phyloP scores from a whole-genome alignment of 1,140 invertebrate species.

The Steinernema feltiae region DNA sequence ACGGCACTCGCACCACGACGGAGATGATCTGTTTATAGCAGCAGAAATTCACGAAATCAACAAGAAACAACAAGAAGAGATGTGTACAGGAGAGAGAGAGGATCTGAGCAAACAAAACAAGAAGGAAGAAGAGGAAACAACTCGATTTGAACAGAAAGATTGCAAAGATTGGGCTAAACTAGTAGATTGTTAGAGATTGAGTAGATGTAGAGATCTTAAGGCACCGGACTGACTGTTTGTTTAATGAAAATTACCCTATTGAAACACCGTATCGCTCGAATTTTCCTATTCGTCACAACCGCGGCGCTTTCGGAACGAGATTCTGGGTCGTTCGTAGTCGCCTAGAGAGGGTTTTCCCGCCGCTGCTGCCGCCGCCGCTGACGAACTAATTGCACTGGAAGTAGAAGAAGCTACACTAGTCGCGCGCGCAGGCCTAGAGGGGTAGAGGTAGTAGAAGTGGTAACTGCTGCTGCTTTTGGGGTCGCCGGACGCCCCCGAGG shows the following conservation, averaged over 20 bases:
- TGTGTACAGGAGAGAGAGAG: neutral
- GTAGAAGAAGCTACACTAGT: too few relatives aligned
- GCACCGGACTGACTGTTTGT: neutral
- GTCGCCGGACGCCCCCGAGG: conserved; percentile 9
- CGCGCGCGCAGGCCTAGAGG: too few relatives aligned
- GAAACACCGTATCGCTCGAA: too few relatives aligned
- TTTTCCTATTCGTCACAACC: too few relatives aligned
- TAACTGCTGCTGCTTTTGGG: too few relatives aligned
- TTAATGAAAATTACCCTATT: neutral
- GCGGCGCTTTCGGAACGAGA: conserved; percentile 5
- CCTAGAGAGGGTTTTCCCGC: conserved; percentile 15
- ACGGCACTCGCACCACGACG: neutral
- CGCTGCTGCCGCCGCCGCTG: neutral
- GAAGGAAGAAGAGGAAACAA: neutral
- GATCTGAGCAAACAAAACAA: neutral
- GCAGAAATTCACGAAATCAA: neutral
- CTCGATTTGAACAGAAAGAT: conserved; percentile 10
- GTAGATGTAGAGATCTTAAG: conserved; percentile 12
- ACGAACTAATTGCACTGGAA: too few relatives aligned
- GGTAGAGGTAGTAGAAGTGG: too few relatives aligned
- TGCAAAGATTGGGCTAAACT: conserved; percentile 11
- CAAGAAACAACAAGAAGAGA: neutral
- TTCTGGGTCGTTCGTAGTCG: conserved; percentile 22
- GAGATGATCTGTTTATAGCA: neutral
- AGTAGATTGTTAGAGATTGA: neutral